These are phyloP conservation scores for Habroteleia sp. DNA, from an alignment of 2,888 invertebrate genomes.

Conservation along the genomic window DNA sequence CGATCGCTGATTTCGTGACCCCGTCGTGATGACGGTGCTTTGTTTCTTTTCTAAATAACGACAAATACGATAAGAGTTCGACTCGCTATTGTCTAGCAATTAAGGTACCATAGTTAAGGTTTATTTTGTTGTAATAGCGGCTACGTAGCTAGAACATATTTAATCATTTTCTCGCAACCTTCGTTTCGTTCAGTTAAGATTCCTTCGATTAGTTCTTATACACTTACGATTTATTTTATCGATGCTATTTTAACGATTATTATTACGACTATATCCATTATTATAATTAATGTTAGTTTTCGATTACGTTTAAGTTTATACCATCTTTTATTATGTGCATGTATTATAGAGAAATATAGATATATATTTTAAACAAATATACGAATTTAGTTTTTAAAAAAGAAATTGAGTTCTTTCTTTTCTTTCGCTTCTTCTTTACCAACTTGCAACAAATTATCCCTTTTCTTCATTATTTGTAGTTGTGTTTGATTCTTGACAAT, in stretches of 20 bases:
- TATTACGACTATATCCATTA: conserved; percentile 44
- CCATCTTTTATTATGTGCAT: conserved; percentile 57
- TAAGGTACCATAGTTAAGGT: conserved; percentile 40
- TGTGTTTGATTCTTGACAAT: no score
- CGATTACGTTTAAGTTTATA: conserved; percentile 54
- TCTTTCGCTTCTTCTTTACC: conserved; percentile 2
- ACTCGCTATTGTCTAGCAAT: conserved; percentile 45
- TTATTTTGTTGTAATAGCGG: conserved; percentile 51
- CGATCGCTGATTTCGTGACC: conserved; percentile 49
- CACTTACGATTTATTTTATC: conserved; percentile 35
- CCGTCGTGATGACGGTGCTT: conserved; percentile 61
- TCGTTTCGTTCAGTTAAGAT: conserved; percentile 21
- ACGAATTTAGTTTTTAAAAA: conserved; percentile 44
- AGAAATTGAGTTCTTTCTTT: conserved; percentile 22
- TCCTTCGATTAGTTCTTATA: conserved; percentile 36
- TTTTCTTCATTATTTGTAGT: no score
- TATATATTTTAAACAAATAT: conserved; percentile 51
- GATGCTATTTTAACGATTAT: conserved; percentile 22
- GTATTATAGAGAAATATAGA: conserved; percentile 57
- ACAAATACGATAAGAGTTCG: conserved; percentile 7
- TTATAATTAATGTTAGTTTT: conserved; percentile 47
- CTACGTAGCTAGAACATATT: conserved; percentile 36
- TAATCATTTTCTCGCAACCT: conserved; percentile 21
- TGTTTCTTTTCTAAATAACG: conserved; percentile 50
- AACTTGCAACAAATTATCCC: no score